Base-by-base conservation (phyloP, 92 coral and sea anemone genomes). In the Palythoa caribaeorum region DNA sequence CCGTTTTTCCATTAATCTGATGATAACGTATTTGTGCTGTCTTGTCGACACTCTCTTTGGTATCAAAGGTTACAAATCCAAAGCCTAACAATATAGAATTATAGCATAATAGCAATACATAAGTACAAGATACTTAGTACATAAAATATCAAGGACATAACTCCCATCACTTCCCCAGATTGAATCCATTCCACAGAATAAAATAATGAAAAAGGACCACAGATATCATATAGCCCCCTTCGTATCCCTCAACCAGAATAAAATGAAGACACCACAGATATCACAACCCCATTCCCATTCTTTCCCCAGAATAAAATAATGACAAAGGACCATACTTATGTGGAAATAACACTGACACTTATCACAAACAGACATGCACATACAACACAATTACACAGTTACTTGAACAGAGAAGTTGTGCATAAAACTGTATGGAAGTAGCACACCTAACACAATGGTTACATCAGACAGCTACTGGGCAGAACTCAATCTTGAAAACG, bases 1-100 rank as follows among this genome's bases (percentile, higher is more conserved):
- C 99, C 99, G 92, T 97, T 95, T 97, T 97, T 97, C 99, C 99
- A 94, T 91, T 95, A 98, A 97, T 92, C 86, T 93, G 96, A 89
- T 97, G 99, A 95, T 84, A 95, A 83, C 90, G 99, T 79, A 76
- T 91, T 80, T 91, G 91, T 77, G 92, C 91, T 79, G 98, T 94
- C 92, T 93, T 93, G 90, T 93, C 92, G 79, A 97, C 97, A 84
- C 93, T 93, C 37, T 95, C 97, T 88, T 90, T 94, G 87, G 99
- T 63, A 74, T 95, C 97, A 95, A 97, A 97, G 85, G 98, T 91
- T 86, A 97, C 98, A 97, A 97, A 97, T 87, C 99, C 99, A 97
- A 97, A 97, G 88, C 99, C 99, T 97, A 95, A 90, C 98, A 90
- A 93, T 94, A 88, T 87, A 93, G 89, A 96, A 94, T 94, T 81